These are phyloP conservation scores for Dendroctonus valens DNA, from an alignment of 1,140 invertebrate species.

Conservation along the genomic window DNA sequence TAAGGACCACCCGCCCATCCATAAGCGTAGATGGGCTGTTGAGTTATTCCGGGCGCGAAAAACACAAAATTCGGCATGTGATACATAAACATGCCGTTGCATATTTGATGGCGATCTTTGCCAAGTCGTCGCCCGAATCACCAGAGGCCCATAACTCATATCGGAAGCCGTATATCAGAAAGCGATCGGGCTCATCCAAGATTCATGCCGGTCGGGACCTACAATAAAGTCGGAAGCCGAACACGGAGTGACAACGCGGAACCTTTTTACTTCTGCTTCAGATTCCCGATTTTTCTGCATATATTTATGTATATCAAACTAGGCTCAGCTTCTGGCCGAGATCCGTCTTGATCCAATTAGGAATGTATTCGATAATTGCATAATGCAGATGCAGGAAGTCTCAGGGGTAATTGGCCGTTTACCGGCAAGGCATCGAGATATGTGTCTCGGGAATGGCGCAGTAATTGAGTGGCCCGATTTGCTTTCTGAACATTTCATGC, in stretches of 20 bases:
- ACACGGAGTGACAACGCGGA: slow-evolving; percentile 26
- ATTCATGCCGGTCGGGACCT: slow-evolving; percentile 35
- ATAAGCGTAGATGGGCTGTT: too few relatives aligned
- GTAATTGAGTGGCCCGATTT: too few relatives aligned
- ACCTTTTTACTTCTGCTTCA: neutral
- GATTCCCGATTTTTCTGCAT: neutral
- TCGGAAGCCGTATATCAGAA: slow-evolving; percentile 47
- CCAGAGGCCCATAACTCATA: slow-evolving; percentile 50
- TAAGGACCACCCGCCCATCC: too few relatives aligned
- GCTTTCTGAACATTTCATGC: too few relatives aligned
- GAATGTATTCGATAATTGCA: too few relatives aligned
- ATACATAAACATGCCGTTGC: slow-evolving; percentile 35
- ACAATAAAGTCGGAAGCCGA: slow-evolving; percentile 29
- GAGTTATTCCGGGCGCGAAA: neutral
- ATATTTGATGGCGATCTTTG: slow-evolving; percentile 50
- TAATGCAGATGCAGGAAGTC: too few relatives aligned
- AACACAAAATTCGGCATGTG: slow-evolving; percentile 22
- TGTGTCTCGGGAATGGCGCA: too few relatives aligned
- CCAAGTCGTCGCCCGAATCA: slow-evolving; percentile 47
- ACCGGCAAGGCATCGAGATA: too few relatives aligned
- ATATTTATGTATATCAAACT: neutral
- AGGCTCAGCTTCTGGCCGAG: neutral
- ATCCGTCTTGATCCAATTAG: too few relatives aligned
- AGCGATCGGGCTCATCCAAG: slow-evolving; percentile 40
- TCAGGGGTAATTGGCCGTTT: too few relatives aligned